Evolutionary conservation across 1,140 invertebrate genomes (phyloP).

Genomic region (Tetramorium parvispinum): DNA sequence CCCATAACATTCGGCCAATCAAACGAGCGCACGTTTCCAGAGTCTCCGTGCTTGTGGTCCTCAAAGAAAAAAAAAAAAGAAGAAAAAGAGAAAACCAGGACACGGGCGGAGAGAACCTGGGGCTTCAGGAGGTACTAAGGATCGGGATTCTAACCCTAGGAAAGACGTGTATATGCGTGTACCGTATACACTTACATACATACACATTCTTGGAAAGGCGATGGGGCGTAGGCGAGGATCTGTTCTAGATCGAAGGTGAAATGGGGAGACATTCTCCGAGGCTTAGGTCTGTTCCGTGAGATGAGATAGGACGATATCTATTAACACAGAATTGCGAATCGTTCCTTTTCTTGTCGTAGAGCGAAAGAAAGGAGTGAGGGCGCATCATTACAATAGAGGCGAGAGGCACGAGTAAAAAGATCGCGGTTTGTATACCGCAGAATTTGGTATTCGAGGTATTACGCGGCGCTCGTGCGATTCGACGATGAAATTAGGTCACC

Average conservation of each 20-base stretch:
- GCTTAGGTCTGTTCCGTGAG: slow-evolving; percentile 35
- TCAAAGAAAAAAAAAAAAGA: slow-evolving; percentile 61
- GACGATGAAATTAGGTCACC: slow-evolving; percentile 55
- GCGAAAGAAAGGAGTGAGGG: neutral
- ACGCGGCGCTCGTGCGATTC: neutral
- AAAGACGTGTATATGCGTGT: slow-evolving; percentile 14
- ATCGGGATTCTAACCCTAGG: slow-evolving; percentile 58
- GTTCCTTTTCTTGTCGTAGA: neutral
- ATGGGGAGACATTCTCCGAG: slow-evolving; percentile 57
- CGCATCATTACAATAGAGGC: neutral
- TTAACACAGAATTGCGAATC: slow-evolving; percentile 26
- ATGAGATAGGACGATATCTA: slow-evolving; percentile 62
- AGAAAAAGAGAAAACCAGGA: slow-evolving; percentile 64
- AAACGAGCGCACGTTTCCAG: slow-evolving; percentile 69
- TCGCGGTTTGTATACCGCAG: neutral
- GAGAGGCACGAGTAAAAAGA: slow-evolving; percentile 5
- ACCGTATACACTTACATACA: neutral
- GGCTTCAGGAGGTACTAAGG: slow-evolving; percentile 54
- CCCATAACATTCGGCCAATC: slow-evolving; percentile 77
- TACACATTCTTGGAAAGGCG: slow-evolving; percentile 10
- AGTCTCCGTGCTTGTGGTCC: slow-evolving; percentile 37
- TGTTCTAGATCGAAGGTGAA: slow-evolving; percentile 49
- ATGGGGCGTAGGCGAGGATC: neutral
- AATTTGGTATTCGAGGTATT: slow-evolving; percentile 11
- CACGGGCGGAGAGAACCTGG: slow-evolving; percentile 26